Conservation (phyloP, 1,140 invertebrate genomes). For the Pissodes strobi region DNA sequence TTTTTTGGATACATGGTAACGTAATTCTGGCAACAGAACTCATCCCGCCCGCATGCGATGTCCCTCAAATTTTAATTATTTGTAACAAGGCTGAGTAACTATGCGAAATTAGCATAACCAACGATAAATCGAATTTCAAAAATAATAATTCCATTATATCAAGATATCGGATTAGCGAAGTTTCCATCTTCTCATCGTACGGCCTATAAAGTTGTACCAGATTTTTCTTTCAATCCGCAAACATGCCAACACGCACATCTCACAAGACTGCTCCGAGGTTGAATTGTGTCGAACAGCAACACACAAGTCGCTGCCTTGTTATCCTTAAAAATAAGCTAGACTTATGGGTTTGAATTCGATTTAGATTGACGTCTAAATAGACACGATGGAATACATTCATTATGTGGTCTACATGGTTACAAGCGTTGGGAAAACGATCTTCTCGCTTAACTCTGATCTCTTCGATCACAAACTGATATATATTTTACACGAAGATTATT, state of each 20-base stretch:
- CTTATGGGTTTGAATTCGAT: constrained; percentile 24
- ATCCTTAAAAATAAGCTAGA: constrained; percentile 26
- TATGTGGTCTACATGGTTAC: constrained; percentile 8
- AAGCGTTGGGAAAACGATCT: constrained; percentile 32
- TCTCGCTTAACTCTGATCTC: constrained; percentile 16
- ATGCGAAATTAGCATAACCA: no score
- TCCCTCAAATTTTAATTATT: no score
- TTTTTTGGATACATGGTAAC: no score
- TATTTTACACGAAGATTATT: background rate
- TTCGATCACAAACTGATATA: background rate
- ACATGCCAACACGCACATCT: constrained; percentile 9
- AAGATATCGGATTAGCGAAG: no score
- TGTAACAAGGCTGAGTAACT: no score
- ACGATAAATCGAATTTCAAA: no score
- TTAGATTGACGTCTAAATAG: constrained; percentile 34
- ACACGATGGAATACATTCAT: constrained; percentile 34
- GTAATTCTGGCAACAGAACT: no score
- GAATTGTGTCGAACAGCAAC: constrained; percentile 25
- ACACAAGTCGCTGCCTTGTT: constrained; percentile 19
- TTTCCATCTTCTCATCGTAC: no score
- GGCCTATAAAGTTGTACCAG: constrained; percentile 9
- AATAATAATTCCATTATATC: no score
- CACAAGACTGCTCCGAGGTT: constrained; percentile 9
- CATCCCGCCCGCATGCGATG: no score
- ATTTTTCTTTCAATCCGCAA: constrained; percentile 1